Evolutionary conservation across 2,888 invertebrate species (phyloP).

Genomic region (Drosophila emarginata): DNA sequence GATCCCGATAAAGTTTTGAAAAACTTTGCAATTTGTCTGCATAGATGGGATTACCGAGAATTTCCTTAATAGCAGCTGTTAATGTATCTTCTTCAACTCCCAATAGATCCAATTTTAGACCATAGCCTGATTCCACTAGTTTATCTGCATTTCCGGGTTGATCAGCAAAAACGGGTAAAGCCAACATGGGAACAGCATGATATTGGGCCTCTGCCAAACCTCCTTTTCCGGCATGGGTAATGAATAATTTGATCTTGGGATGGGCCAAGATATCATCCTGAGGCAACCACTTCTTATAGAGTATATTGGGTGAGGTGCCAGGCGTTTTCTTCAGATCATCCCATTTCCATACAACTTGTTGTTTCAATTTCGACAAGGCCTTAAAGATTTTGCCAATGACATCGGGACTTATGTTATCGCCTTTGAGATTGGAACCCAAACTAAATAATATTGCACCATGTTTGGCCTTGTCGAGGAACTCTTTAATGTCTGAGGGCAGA

Average conservation of each 20-base stretch:
- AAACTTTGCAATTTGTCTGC: slow-evolving; percentile 79
- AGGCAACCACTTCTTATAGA: slow-evolving; percentile 86
- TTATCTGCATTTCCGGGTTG: slow-evolving; percentile 75
- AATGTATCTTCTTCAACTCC: slow-evolving; percentile 56
- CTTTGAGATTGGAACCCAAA: slow-evolving; percentile 82
- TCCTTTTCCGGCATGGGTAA: slow-evolving; percentile 87
- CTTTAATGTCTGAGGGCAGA: slow-evolving; percentile 80
- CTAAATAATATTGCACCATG: slow-evolving; percentile 83
- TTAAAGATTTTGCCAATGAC: slow-evolving; percentile 84
- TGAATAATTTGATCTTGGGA: slow-evolving; percentile 85
- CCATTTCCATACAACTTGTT: slow-evolving; percentile 88
- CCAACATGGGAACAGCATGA: slow-evolving; percentile 84
- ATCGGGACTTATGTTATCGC: slow-evolving; percentile 82
- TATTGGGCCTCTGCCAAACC: slow-evolving; percentile 86
- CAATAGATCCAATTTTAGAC: slow-evolving; percentile 58
- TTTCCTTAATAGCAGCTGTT: slow-evolving; percentile 58
- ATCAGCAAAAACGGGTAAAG: slow-evolving; percentile 80
- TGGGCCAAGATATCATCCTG: slow-evolving; percentile 87
- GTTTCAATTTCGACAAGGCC: slow-evolving; percentile 85
- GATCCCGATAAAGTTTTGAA: slow-evolving; percentile 84
- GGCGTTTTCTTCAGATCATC: slow-evolving; percentile 84
- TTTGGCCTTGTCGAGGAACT: slow-evolving; percentile 77
- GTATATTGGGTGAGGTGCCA: slow-evolving; percentile 82
- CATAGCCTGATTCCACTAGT: slow-evolving; percentile 70
- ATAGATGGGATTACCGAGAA: slow-evolving; percentile 72